Evolutionary conservation across 2,888 invertebrate species (phyloP), one percentile per base, ranked within the genome.

Genomic region (Drosophila sordidula): DNA sequence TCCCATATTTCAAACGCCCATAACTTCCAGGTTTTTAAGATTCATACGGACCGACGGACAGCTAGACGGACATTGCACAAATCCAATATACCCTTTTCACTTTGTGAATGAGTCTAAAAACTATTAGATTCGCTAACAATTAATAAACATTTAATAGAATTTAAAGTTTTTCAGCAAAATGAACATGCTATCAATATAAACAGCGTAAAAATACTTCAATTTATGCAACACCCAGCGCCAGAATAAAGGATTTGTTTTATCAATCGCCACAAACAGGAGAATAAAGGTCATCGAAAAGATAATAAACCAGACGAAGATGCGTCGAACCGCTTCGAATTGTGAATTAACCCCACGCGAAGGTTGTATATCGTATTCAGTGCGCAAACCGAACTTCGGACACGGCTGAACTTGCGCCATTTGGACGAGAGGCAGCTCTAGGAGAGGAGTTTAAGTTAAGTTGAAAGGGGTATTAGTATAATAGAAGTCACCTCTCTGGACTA

Each of bases 141-240:
- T 8, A 6, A 8, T 6, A 26, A 26, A 8, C 26, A 9, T 29
- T 29, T 29, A 29, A 29, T 29, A 38, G 1, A 38, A 8, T 14
- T 38, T 38, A 8, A 39, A 39, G 3, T 16, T 16, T 39, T 9
- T 16, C 4, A 2, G 39, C 9, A 39, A 38, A 16, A 9, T 4
- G 1, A 39, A 4, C 9, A 16, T 39, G 3, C 9, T 39, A 9
- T 38, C 38, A 38, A 38, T 9, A 16, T 8, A 34, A 34, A 34
- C 11, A 34, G 12, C 1, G 34, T n/a, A 52, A n/a, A 41, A 42
- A 22, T 52, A 11, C 18, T 32, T 52, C 0, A 41, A 29, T 1
- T 41, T 26, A 3, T 41, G 52, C 52, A 32, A 8, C 9, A 42
- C 6, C 52, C 52, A 52, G 11, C 41, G 41, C 41, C 18, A 42